phyloP scores from a whole-genome alignment of 2,797 vertebrate species.

The Notoglanidium macrostoma region DNA sequence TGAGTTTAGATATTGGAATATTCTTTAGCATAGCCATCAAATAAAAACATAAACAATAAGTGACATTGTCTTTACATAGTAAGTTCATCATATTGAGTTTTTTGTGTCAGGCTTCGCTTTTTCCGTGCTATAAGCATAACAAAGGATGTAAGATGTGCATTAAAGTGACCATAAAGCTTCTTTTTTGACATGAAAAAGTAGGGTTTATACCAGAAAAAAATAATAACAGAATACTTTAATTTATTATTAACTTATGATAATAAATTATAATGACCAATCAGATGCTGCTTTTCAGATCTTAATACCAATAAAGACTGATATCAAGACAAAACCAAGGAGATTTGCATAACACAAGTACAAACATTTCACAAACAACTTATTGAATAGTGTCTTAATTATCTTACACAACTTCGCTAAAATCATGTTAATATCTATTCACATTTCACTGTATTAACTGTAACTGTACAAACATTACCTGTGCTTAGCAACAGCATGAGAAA shows the following conservation, averaged over 20 bases:
- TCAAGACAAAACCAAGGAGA: slow-evolving; percentile 28
- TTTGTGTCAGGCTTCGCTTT: not conserved
- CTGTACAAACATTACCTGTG: slow-evolving; percentile 51
- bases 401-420: slow-evolving; percentile 42
- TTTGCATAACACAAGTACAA: no score
- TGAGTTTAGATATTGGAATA: not conserved
- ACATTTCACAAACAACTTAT: no score
- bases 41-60: not conserved
- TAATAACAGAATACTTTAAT: slow-evolving; percentile 8
- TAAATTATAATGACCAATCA: not conserved
- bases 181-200: not conserved
- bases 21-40: slow-evolving; percentile 4
- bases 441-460: slow-evolving; percentile 28
- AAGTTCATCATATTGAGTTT: not conserved
- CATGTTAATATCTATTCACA: slow-evolving; percentile 48
- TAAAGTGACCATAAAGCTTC: not conserved
- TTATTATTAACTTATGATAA: not conserved
- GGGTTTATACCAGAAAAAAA: slow-evolving; percentile 27
- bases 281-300: not conserved
- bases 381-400: slow-evolving; percentile 24
- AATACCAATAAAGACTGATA: slow-evolving; percentile 5
- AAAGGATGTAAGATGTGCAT: not conserved
- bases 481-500: slow-evolving; percentile 48
- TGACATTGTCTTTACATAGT: not conserved
- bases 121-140: not conserved